Conservation (phyloP, 2,888 invertebrate species). For the Melieria crassipennis region DNA sequence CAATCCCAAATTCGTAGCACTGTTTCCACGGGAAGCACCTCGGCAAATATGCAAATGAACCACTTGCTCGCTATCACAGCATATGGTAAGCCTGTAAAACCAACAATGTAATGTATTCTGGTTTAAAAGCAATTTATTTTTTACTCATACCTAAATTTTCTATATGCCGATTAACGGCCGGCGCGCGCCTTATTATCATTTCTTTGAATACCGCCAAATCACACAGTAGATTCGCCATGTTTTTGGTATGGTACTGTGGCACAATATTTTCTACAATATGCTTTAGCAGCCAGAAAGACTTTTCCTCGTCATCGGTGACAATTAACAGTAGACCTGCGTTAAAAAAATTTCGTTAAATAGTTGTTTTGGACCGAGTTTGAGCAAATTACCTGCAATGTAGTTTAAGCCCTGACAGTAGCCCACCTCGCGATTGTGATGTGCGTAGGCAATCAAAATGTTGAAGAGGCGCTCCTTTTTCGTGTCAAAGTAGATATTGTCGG, state of each 20-base stretch:
- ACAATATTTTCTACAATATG: constrained; percentile 86
- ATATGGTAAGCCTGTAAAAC: constrained; percentile 78
- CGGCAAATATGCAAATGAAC: constrained; percentile 94
- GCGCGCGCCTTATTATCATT: constrained; percentile 83
- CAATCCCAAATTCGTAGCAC: constrained; percentile 96
- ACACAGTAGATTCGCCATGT: constrained; percentile 88
- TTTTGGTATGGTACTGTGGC: constrained; percentile 89
- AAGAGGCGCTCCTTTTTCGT: constrained; percentile 78
- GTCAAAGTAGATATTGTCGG: constrained; percentile 92
- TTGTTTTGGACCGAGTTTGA: background rate
- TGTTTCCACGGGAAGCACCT: constrained; percentile 93
- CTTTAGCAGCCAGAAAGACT: constrained; percentile 92
- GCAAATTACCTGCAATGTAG: constrained; percentile 80
- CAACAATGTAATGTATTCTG: too few relatives aligned
- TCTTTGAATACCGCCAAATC: constrained; percentile 92
- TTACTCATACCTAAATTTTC: constrained; percentile 72
- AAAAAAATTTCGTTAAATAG: background rate
- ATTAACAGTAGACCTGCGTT: constrained; percentile 78
- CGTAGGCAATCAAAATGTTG: constrained; percentile 88
- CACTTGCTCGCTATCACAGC: constrained; percentile 93
- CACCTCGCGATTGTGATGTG: constrained; percentile 85
- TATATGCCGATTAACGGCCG: constrained; percentile 83
- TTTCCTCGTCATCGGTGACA: constrained; percentile 89
- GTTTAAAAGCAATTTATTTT: background rate
- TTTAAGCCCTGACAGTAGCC: constrained; percentile 97